Evolutionary conservation across 2,888 invertebrate genomes (phyloP), one percentile per base, ranked within the genome.

Genomic region (Glyphotaelius pellucidus): DNA sequence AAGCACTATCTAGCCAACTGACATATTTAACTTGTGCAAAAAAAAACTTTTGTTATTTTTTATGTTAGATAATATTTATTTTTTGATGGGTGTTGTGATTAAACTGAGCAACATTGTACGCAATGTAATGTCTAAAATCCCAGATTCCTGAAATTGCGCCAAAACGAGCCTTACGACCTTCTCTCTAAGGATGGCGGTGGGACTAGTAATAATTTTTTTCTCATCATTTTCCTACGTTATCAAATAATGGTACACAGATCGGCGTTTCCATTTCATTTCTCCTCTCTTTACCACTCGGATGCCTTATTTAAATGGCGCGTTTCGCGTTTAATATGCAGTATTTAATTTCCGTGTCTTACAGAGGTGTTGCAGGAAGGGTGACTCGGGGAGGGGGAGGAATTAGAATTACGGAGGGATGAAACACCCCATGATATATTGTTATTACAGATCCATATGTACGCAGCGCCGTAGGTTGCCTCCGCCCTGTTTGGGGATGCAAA

Each of bases 301-400:
- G 87, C 87, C 87, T 32, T 86, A 31, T 67, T 87, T 87, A 67
- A 67, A 87, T 87, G 87, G 31, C 32, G 52, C 31, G 67, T 30
- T 67, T 87, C 67, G 32, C 67, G 87, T 67, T 87, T 87, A 87
- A 87, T 87, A 52, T 52, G 67, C 87, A 87, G 87, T 87, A 87
- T 87, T 87, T 87, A 87, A 87, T 87, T 87, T 87, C 87, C 87
- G 87, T 87, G 87, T 87, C 87, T 87, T 67, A 87, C 87, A 67
- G 87, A 87, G 87, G 87, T 87, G 87, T 87, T 67, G 67, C 31
- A 31, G 32, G 87, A 67, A 31, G 87, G 67, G 38, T n/a, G 38
- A 30, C 30, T 86, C n/a, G 1, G 67, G 14, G 31, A 47, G 32
- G 52, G 87, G 35, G 85, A 85, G 38, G 42, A 32, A 32, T 35